Conservation (phyloP, 1,140 invertebrate genomes). For the Pygmarrhopalites habei region DNA sequence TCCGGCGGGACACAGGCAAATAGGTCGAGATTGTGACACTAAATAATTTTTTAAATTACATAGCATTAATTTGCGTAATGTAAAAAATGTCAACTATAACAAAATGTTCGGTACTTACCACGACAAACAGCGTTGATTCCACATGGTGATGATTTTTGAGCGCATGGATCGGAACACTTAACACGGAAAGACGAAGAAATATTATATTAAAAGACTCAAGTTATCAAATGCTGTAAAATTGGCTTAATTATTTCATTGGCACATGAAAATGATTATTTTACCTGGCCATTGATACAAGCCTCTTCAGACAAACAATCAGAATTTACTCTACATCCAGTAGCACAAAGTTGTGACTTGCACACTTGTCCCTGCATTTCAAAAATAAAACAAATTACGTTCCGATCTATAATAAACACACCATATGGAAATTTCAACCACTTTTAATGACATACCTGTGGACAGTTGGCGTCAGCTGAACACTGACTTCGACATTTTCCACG, state of each 20-base stretch:
- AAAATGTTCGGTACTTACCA: too few species aligned
- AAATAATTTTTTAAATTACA: too few species aligned
- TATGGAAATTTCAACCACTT: too few species aligned
- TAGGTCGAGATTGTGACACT: conserved; percentile 65
- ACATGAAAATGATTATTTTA: too few species aligned
- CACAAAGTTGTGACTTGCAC: conserved; percentile 57
- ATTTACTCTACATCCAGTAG: conserved; percentile 66
- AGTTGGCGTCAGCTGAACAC: conserved; percentile 60
- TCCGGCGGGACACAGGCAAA: conserved; percentile 77
- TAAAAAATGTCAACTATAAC: conserved; percentile 40
- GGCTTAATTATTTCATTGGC: too few species aligned
- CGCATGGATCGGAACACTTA: conserved; percentile 71
- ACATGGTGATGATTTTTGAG: conserved; percentile 51
- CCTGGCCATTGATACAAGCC: conserved; percentile 64
- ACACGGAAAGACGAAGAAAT: too few species aligned
- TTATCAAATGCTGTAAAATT: too few species aligned
- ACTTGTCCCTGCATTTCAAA: conserved; percentile 48
- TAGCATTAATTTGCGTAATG: conserved; percentile 37
- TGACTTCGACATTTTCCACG: conserved; percentile 43
- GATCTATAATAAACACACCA: too few species aligned
- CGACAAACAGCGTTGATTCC: conserved; percentile 62
- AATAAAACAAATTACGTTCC: too few species aligned
- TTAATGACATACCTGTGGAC: conserved; percentile 48
- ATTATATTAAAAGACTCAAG: too few species aligned
- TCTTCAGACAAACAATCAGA: conserved; percentile 70